phyloP scores from a whole-genome alignment of 2,888 invertebrate species.

The Marronus borbonicus region DNA sequence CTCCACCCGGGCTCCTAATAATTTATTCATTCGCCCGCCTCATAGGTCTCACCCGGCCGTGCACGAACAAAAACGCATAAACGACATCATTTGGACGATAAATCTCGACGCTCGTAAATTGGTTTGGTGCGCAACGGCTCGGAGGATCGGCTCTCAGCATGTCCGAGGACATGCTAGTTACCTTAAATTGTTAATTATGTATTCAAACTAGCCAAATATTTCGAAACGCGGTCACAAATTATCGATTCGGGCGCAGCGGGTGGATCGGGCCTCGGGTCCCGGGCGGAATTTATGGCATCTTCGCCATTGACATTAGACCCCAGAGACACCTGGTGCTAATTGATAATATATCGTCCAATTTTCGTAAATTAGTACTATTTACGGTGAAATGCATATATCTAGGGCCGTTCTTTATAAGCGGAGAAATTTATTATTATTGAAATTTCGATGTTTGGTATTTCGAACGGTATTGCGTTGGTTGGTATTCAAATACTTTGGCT shows the following conservation, averaged over 20 bases:
- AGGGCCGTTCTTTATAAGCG: neutral
- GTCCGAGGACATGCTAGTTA: slow-evolving; percentile 34
- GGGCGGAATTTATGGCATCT: slow-evolving; percentile 45
- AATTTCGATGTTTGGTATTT: neutral
- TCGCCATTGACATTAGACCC: slow-evolving; percentile 61
- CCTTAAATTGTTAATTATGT: slow-evolving; percentile 50
- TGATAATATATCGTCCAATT: slow-evolving; percentile 65
- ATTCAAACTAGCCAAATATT: slow-evolving; percentile 55
- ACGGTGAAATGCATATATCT: slow-evolving; percentile 39
- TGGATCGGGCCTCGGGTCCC: slow-evolving; percentile 45
- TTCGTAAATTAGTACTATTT: slow-evolving; percentile 62
- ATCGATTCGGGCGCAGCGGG: slow-evolving; percentile 56
- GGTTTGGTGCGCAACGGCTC: neutral
- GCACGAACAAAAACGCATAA: neutral
- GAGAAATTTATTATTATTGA: slow-evolving; percentile 39
- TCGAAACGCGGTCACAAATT: slow-evolving; percentile 57
- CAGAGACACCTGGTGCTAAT: slow-evolving; percentile 64
- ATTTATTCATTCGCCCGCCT: slow-evolving; percentile 32
- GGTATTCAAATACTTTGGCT: neutral
- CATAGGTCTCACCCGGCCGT: neutral
- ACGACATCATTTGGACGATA: slow-evolving; percentile 22
- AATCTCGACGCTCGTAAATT: slow-evolving; percentile 39
- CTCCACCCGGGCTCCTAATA: slow-evolving; percentile 12
- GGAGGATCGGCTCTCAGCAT: slow-evolving; percentile 12
- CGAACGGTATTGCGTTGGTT: neutral